Base-by-base conservation (phyloP, 2,888 invertebrate genomes). In the Xanthorhoe spadicearia region DNA sequence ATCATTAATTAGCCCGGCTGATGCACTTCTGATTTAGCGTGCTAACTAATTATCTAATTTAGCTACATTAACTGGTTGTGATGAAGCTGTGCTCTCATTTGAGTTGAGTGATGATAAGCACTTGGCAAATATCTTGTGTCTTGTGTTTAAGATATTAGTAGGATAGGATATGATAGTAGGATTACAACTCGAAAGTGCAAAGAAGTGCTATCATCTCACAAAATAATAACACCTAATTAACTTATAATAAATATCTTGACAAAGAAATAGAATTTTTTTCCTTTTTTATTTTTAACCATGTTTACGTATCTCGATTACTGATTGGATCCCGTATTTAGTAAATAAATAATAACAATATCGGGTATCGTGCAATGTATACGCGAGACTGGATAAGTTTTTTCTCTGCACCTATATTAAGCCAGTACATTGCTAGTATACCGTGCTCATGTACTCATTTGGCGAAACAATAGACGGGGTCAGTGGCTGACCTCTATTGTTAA, bases 11-110 rank as follows among this genome's bases (percentile, higher is more conserved):
- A 63, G 19, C 4, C 46, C 51, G n/a, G 35, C 13, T 53, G 46
- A 54, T 54, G 62, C 59, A 50, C 58, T 52, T 46, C 55, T 56
- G 63, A 67, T 66, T 62, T 60, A 67, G 35, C 51, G 23, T 17
- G 48, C 38, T 53, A 38, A 57, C 56, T 66, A 63, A 63, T 59
- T 59, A 62, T 54, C 58, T 66, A 19, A 54, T 58, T 56, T 15
- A 35, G 35, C 48, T 9, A 28, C 15, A 56, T 9, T 56, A 43
- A 28, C 19, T 56, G 15, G 28, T 55, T 7, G n/a, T 50, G 49
- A 50, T 50, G 38, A 43, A 43, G 38, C 13, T 13, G 38, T 43
- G 38, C 10, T 43, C 38, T 43, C 38, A 13, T 43, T 43, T 43
- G 13, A 43, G 13, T 2, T 43, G 38, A 43, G 38, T 43, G 38